Conservation (phyloP, 2,113 vertebrate species). For the Brevimyrus niger region DNA sequence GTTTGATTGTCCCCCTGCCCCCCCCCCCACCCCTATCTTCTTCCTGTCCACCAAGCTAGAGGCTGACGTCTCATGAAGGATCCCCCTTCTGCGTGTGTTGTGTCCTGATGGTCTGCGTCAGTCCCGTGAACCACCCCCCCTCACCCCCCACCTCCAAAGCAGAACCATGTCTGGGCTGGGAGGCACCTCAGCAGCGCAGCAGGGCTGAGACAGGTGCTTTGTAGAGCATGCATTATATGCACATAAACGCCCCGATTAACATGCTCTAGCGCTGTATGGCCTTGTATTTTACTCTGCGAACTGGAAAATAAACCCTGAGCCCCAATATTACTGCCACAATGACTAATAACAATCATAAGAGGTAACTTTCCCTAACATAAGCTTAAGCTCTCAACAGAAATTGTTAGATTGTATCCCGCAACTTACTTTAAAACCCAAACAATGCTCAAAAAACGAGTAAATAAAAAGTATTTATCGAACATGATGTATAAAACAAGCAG, state of each 20-base stretch:
- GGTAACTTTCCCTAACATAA: neutral
- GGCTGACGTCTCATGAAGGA: constrained; percentile 29
- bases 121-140: neutral
- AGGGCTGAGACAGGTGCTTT: neutral
- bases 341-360: neutral
- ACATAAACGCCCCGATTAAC: neutral
- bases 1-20: too few relatives aligned
- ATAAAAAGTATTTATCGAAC: neutral
- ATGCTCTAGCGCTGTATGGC: neutral
- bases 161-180: neutral
- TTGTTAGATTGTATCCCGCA: neutral
- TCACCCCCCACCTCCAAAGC: neutral
- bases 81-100: constrained; percentile 34
- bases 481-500: neutral
- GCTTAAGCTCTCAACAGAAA: neutral
- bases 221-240: neutral
- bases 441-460: neutral
- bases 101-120: neutral
- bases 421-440: neutral
- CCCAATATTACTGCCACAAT: neutral
- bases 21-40: neutral
- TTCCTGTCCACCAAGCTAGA: neutral
- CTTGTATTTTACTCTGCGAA: neutral
- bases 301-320: neutral
- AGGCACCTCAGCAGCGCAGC: neutral